phyloP scores from a whole-genome alignment of 2,888 invertebrate genomes.

The Diplazon laetatorius region DNA sequence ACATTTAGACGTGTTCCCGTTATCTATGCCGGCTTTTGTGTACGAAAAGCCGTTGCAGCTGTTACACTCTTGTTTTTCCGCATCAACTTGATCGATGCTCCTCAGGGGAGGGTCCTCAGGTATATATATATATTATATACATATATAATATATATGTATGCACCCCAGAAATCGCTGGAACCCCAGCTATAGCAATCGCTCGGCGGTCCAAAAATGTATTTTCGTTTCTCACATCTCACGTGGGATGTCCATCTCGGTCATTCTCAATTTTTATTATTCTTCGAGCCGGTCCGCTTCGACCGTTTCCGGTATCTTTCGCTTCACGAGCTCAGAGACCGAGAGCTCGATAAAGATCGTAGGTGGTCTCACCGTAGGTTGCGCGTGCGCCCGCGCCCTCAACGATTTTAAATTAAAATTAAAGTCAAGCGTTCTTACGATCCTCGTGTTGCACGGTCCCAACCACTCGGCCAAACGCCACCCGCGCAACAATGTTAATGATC shows the following conservation, averaged over 20 bases:
- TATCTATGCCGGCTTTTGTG: no score
- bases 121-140: no score
- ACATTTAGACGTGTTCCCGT: no score
- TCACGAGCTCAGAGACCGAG: conserved; percentile 54
- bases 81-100: no score
- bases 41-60: no score
- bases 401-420: conserved; percentile 82
- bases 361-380: conserved; percentile 78
- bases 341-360: conserved; percentile 77
- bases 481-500: conserved; percentile 79
- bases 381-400: no score
- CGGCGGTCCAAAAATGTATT: not conserved
- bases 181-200: not conserved
- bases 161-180: no score
- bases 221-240: conserved; percentile 34
- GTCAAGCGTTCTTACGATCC: conserved; percentile 77
- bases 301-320: conserved; percentile 48
- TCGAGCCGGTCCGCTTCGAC: conserved; percentile 34
- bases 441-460: conserved; percentile 74
- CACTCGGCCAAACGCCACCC: conserved; percentile 70
- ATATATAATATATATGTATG: not conserved
- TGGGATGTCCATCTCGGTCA: conserved; percentile 25
- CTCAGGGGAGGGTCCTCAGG: no score
- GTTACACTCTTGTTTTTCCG: no score
- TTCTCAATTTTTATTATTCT: conserved; percentile 41